Evolutionary conservation across 2,888 invertebrate species (phyloP).

Genomic region (Drosophila recens): DNA sequence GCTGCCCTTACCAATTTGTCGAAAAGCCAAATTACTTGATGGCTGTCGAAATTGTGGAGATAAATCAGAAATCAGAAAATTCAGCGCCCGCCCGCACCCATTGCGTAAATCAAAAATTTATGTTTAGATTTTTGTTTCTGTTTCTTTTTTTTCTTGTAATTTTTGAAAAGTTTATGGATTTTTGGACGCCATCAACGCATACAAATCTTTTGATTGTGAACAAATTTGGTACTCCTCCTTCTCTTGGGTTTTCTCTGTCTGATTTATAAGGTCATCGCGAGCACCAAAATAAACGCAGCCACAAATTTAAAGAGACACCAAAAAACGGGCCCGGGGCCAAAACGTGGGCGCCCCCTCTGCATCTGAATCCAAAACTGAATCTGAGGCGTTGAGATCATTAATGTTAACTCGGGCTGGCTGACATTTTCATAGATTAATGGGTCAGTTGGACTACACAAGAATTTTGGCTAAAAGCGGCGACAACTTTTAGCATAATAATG

Average conservation of each 20-base stretch:
- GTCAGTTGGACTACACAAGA: conserved; percentile 48
- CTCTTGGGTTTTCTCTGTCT: conserved; percentile 28
- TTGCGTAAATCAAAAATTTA: conserved; percentile 78
- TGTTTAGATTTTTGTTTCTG: conserved; percentile 45
- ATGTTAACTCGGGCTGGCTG: conserved; percentile 50
- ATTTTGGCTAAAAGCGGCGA: conserved; percentile 32
- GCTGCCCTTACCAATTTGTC: conserved; percentile 66
- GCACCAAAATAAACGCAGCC: conserved; percentile 59
- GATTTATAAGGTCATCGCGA: conserved; percentile 76
- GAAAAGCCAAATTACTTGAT: conserved; percentile 61
- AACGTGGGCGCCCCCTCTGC: conserved; percentile 63
- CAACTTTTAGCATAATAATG: conserved; percentile 43
- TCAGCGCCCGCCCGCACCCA: conserved; percentile 42
- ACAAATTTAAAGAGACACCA: conserved; percentile 48
- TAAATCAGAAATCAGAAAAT: conserved; percentile 69
- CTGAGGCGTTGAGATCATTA: conserved; percentile 57
- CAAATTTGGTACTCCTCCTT: conserved; percentile 42
- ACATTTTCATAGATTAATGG: conserved; percentile 71
- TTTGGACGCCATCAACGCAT: conserved; percentile 42
- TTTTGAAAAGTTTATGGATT: conserved; percentile 58
- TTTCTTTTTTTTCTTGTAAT: too few relatives aligned
- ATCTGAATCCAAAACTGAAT: background rate
- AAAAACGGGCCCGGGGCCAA: conserved; percentile 51
- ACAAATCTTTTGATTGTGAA: conserved; percentile 58
- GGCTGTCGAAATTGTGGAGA: conserved; percentile 64